These are phyloP conservation scores for Gandaritis pyraliata DNA, from an alignment of 2,888 invertebrate genomes.

Conservation along the genomic window DNA sequence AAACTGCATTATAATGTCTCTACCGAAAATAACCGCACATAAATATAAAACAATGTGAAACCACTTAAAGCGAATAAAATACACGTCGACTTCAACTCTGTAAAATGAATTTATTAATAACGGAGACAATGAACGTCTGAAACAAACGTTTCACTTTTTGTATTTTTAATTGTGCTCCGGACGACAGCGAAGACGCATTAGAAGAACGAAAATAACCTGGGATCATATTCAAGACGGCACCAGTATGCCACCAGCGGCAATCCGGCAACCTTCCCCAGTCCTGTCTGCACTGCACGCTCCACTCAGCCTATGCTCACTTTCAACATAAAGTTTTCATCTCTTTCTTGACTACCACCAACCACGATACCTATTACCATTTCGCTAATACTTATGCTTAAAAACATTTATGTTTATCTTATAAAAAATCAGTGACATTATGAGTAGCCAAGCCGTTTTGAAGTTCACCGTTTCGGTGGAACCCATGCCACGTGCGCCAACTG, in stretches of 20 bases:
- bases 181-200: slow-evolving; percentile 81
- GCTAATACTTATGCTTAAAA: background rate
- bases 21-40: slow-evolving; percentile 83
- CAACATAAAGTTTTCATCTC: slow-evolving; percentile 16
- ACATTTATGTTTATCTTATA: background rate
- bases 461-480: slow-evolving; percentile 13
- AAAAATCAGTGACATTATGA: slow-evolving; percentile 13
- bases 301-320: slow-evolving; percentile 22
- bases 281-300: slow-evolving; percentile 29
- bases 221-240: slow-evolving; percentile 76
- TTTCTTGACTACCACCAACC: slow-evolving; percentile 21
- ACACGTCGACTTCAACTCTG: slow-evolving; percentile 82
- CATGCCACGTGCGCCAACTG: slow-evolving; percentile 9
- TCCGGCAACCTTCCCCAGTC: slow-evolving; percentile 25
- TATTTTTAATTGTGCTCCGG: slow-evolving; percentile 84
- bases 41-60: slow-evolving; percentile 85
- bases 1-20: slow-evolving; percentile 83
- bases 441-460: slow-evolving; percentile 5
- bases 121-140: slow-evolving; percentile 84
- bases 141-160: slow-evolving; percentile 82
- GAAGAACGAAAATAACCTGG: slow-evolving; percentile 81
- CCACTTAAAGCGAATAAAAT: slow-evolving; percentile 85
- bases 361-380: slow-evolving; percentile 27
- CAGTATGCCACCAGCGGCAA: slow-evolving; percentile 37
- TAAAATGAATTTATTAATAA: slow-evolving; percentile 85